These are phyloP conservation scores for Harpagifer antarcticus DNA, from an alignment of 2,797 vertebrate species.

Conservation along the genomic window DNA sequence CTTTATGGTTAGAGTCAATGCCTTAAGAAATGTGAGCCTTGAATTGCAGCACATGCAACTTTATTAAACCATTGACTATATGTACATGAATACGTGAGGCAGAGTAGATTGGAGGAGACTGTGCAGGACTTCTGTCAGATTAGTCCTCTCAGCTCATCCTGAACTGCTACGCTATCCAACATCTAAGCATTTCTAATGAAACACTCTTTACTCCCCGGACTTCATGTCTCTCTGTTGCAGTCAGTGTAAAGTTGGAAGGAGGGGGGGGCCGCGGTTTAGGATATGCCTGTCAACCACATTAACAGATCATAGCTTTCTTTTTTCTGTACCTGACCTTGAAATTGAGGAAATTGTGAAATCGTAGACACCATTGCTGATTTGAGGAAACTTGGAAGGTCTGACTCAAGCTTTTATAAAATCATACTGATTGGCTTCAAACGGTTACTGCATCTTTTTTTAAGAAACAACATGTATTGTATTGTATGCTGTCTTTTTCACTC, in stretches of 20 bases:
- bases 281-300: conserved; percentile 70
- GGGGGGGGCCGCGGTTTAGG: not conserved
- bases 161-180: conserved; percentile 47
- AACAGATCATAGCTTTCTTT: conserved; percentile 59
- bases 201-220: conserved; percentile 37
- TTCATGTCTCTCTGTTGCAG: conserved; percentile 41
- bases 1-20: not conserved
- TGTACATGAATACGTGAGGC: conserved; percentile 13
- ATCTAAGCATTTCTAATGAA: conserved; percentile 57
- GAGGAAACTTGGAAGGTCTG: conserved; percentile 61
- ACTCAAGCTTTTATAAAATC: conserved; percentile 37
- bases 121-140: conserved; percentile 33
- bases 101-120: conserved; percentile 22
- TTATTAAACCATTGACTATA: conserved; percentile 18
- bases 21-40: not conserved
- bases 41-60: not conserved
- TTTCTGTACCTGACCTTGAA: conserved; percentile 66
- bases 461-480: conserved; percentile 23
- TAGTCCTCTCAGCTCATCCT: conserved; percentile 53
- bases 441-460: conserved; percentile 22
- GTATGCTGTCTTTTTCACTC: conserved; percentile 14
- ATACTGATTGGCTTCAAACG: conserved; percentile 57
- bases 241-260: conserved; percentile 21
- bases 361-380: conserved; percentile 66
- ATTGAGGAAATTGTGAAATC: conserved; percentile 72